Evolutionary conservation across 2,797 vertebrate species (phyloP), one percentile per base, ranked within the genome.

Genomic region (Cryptoblepharus egeriae): DNA sequence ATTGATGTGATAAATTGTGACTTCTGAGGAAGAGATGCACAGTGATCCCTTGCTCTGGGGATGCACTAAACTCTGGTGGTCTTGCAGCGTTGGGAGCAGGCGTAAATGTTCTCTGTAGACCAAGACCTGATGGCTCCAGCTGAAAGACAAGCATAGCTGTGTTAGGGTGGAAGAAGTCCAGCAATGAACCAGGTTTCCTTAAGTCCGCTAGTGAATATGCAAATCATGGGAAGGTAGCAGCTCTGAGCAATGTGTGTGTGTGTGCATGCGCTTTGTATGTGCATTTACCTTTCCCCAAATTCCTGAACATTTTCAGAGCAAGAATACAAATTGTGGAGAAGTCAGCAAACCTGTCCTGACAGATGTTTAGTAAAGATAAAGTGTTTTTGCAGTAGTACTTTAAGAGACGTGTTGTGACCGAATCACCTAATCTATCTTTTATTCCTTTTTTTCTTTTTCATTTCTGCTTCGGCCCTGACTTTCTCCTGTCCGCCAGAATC

Each of bases 401-500:
- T 35, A 45, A 76, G 77, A 83, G 78, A 57, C 79, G 35, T 69
- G 58, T 58, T 24, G 20, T 11, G 64, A 12, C 64, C 6, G 65
- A 7, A 22, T 63, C 57, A 24, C 2, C 72, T 92, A 85, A 91
- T 61, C 82, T 26, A 39, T n/a, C 63, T 79, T 28, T 13, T 15
- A 75, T 67, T 52, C 75, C 67, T 52, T 75, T 61, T 68, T n/a
- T 58, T 7, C 68, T 79, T 49, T 24, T n/a, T 12, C 15, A 1
- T 13, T 42, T 32, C 42, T 15, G 10, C 77, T 24, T 64, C 11
- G 45, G 32, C 0, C 45, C 37, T 28, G 30, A 4, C 52, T n/a
- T 64, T 24, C 0, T 12, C 8, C 49, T 45, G 1, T 45, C 30
- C 13, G 73, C 64, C 94, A 99, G 98, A 99, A 99, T 93, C 98